Evolutionary conservation across 2,888 invertebrate genomes (phyloP), one percentile per base, ranked within the genome.

Genomic region (Xestoiulus laeticollis): DNA sequence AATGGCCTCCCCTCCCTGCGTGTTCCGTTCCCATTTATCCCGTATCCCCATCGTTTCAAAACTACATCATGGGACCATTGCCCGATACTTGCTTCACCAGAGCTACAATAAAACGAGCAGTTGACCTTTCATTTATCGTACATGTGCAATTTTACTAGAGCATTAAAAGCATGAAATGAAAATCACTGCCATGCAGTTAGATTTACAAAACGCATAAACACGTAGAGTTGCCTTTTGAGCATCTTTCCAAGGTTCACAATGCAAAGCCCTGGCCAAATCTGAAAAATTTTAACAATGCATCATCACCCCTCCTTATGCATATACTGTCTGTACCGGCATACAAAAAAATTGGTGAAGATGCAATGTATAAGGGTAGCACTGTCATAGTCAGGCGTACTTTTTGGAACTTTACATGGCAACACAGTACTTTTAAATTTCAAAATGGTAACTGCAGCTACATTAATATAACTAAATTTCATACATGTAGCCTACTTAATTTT

Each of bases 81-180:
- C 59, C 59, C 19, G 5, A 48, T 14, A 16, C 19, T 14, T 14
- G 19, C 48, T 48, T 48, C 14, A 19, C 48, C 59, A 68, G 8
- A 4, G 26, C 68, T 12, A 26, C 68, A 22, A 26, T 10, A 68
- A 68, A 68, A 26, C 68, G 68, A 68, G 68, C 68, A 26, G 68
- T 68, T 68, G 68, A 68, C 68, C 68, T 68, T 68, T 68, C 68
- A 26, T 26, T 68, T 68, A 68, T 68, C 68, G 68, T 26, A n/a
- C 68, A 26, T 68, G 26, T 22, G 68, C n/a, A 68, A 68, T 68
- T 26, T 68, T 68, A 68, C 68, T 68, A 22, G 26, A 0, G 26
- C 26, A 68, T 68, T 68, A 68, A 68, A 68, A 68, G 68, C 68
- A 68, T 26, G 68, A 26, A 68, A 68, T 26, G 26, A 68, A 68